Evolutionary conservation across 2,888 invertebrate species (phyloP), one percentile per base, ranked within the genome.

Genomic region (Ashinkailepas kermadecensis): DNA sequence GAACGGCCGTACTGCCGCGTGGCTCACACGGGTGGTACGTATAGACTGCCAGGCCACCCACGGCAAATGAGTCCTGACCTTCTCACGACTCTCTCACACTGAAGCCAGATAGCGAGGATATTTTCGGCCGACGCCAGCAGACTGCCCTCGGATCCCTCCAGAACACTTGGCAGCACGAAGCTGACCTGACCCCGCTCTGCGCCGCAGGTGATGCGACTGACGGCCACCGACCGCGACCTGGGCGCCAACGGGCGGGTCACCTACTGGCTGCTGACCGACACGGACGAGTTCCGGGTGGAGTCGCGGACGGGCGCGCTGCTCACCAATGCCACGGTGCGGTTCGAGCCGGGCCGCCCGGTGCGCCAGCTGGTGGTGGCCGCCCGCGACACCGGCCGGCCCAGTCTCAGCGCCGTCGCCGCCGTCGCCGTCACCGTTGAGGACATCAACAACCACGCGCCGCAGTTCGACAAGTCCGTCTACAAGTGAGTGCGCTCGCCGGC

Each of bases 211-310:
- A 74, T 65, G 15, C 81, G 83, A 81, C 82, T 97, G 59, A 89
- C 91, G 83, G 96, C 96, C 1, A 90, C 91, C 6, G 97, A 97
- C 89, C 91, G 91, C 21, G 97, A 97, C 88, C 92, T 93, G 85
- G 92, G 92, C 82, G 90, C 90, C 64, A 92, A 94, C 87, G 92
- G 93, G 0, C 92, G 92, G 85, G 90, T 99, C 13, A 91, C 90
- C 70, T 99, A 96, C 87, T 92, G 92, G 62, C 89, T 99, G 64
- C 89, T 92, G 1, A 88, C 85, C 64, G 91, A 67, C 87, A 90
- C 82, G 79, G 89, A 90, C 80, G 95, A 95, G 6, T 95, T 96
- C 87, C 91, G 91, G 82, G 92, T 98, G 82, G 92, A 95, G 85
- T 90, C 92, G 56, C 87, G 89, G 10, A 92, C 93, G 82, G 97